These are phyloP conservation scores for Smutsia temminckii DNA, from an alignment of 2,797 vertebrate genomes.

Conservation along the genomic window DNA sequence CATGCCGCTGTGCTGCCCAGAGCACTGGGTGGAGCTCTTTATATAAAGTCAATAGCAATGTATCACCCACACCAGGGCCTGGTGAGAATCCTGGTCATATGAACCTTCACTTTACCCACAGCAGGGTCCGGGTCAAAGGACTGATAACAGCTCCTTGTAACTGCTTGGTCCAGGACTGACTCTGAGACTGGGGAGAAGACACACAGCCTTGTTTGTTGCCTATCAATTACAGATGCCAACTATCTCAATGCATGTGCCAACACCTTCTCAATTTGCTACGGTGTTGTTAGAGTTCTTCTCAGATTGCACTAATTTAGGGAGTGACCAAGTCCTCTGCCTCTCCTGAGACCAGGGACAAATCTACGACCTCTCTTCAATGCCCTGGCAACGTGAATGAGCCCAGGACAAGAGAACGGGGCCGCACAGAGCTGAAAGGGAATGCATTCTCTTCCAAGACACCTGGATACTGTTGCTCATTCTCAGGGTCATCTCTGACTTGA, in stretches of 20 bases:
- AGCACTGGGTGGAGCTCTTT: no score
- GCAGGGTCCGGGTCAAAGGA: neutral
- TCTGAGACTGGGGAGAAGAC: conserved; percentile 33
- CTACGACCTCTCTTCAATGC: neutral
- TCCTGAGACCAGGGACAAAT: neutral
- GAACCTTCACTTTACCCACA: no score
- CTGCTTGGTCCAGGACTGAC: conserved; percentile 62
- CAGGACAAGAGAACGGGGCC: neutral
- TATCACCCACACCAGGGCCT: no score
- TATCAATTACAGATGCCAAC: conserved; percentile 76
- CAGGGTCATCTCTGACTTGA: neutral
- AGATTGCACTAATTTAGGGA: conserved; percentile 60
- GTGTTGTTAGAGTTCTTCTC: conserved; percentile 74
- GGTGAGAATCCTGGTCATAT: no score
- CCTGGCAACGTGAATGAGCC: neutral
- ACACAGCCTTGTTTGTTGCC: conserved; percentile 30
- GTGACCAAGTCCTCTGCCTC: neutral
- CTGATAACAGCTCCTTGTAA: conserved; percentile 61
- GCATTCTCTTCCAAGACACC: neutral
- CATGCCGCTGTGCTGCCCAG: no score
- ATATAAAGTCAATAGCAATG: no score
- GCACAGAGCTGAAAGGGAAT: neutral
- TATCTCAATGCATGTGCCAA: conserved; percentile 75
- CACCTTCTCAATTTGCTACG: conserved; percentile 58
- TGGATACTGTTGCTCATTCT: neutral